Evolutionary conservation across 2,888 invertebrate genomes (phyloP).

Genomic region (Pachycephus smyrnensis): DNA sequence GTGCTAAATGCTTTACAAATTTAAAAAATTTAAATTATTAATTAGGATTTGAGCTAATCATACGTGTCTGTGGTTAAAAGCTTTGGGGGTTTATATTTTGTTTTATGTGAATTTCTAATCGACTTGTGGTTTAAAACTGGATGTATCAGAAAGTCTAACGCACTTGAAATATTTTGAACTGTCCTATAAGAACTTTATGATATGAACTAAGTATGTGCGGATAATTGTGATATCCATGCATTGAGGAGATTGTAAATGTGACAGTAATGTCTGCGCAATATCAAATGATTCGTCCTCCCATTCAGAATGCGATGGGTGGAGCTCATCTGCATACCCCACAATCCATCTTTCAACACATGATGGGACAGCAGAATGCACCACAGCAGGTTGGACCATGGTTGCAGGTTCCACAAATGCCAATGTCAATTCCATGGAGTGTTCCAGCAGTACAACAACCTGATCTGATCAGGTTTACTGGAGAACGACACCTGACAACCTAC

Average conservation of each 20-base stretch:
- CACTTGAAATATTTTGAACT: background rate
- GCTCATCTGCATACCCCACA: constrained; percentile 57
- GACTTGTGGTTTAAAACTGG: background rate
- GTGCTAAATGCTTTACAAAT: background rate
- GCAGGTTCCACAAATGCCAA: constrained; percentile 54
- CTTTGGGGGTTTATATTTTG: background rate
- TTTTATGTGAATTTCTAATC: background rate
- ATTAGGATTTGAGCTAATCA: background rate
- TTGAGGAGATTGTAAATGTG: background rate
- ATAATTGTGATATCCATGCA: background rate
- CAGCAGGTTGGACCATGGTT: constrained; percentile 53
- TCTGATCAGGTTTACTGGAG: constrained; percentile 56
- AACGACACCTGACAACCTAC: constrained; percentile 21
- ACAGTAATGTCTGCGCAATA: constrained; percentile 34
- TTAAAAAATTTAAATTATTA: background rate
- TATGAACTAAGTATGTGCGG: background rate
- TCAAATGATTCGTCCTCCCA: constrained; percentile 35
- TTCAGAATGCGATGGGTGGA: constrained; percentile 57
- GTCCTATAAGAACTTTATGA: background rate
- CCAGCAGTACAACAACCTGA: constrained; percentile 53
- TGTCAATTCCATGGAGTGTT: constrained; percentile 60
- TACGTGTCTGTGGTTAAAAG: background rate
- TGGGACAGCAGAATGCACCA: constrained; percentile 49
- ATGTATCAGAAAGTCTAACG: background rate
- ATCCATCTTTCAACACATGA: constrained; percentile 62